phyloP scores from a whole-genome alignment of 2,113 vertebrate species.

The Nerophis lumbriciformis region DNA sequence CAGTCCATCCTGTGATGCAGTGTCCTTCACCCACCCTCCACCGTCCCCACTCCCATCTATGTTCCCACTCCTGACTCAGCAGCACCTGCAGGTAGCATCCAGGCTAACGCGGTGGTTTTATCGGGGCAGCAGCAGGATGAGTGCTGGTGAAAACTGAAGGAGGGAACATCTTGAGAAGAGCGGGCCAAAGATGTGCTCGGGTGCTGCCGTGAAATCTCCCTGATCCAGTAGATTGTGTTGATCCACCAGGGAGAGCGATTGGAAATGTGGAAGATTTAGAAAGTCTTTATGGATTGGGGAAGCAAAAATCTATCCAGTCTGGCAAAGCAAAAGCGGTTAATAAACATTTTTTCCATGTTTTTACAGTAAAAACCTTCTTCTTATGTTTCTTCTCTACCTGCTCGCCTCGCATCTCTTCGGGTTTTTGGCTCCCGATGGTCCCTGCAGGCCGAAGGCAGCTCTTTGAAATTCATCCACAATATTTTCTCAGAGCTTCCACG shows the following conservation, averaged over 20 bases:
- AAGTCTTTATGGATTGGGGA: conserved; percentile 64
- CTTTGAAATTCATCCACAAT: conserved; percentile 37
- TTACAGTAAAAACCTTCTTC: conserved; percentile 44
- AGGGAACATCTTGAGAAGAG: conserved; percentile 42
- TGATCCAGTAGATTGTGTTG: conserved; percentile 77
- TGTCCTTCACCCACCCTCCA: conserved; percentile 49
- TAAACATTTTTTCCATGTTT: conserved; percentile 57
- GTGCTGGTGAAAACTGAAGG: conserved; percentile 41
- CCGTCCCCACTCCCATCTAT: conserved; percentile 8
- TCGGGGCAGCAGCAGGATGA: conserved; percentile 20
- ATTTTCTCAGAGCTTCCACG: no score
- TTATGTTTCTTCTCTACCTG: conserved; percentile 21
- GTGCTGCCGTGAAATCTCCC: conserved; percentile 71
- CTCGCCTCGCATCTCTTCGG: conserved; percentile 22
- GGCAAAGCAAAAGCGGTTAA: conserved; percentile 65
- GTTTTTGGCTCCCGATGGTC: conserved; percentile 39
- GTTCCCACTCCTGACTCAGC: conserved; percentile 44
- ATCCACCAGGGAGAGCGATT: conserved; percentile 69
- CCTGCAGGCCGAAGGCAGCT: conserved; percentile 42
- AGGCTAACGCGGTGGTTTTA: background rate
- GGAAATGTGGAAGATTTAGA: conserved; percentile 75
- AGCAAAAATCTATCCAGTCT: conserved; percentile 69
- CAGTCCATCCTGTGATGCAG: conserved; percentile 54
- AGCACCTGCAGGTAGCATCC: background rate
- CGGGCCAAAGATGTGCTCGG: conserved; percentile 67